Conservation (phyloP, 37 sponge, comb jelly and placozoan genomes). For the Haliclona indistincta region DNA sequence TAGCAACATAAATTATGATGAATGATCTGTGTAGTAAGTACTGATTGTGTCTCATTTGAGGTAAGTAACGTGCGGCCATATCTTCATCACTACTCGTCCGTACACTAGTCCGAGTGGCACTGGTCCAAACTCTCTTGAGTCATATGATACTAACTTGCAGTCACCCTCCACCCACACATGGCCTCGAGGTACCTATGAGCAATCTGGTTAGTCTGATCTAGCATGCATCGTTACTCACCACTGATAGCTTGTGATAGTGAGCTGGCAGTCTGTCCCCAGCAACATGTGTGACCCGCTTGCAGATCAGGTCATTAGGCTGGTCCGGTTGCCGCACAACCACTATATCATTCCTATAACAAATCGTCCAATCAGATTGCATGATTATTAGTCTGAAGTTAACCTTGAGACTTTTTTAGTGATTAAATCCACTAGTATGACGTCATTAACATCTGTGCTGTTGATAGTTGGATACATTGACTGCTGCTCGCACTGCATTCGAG, state of each 20-base stretch:
- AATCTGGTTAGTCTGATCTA: neutral
- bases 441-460: neutral
- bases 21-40: no score
- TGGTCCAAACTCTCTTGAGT: constrained; percentile 59
- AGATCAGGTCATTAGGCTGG: constrained; percentile 12
- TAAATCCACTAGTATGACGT: constrained; percentile 16
- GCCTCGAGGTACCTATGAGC: constrained; percentile 45
- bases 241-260: neutral
- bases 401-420: neutral
- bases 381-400: neutral
- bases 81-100: constrained; percentile 38
- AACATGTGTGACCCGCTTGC: constrained; percentile 42
- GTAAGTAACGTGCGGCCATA: constrained; percentile 7
- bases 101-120: constrained; percentile 38
- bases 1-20: no score
- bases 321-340: constrained; percentile 25
- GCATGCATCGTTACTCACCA: neutral
- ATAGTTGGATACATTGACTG: constrained; percentile 42
- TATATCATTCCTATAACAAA: constrained; percentile 42
- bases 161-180: constrained; percentile 76
- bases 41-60: neutral
- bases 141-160: constrained; percentile 27
- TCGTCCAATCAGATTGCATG: neutral
- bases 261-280: neutral
- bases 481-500: constrained; percentile 14